Conservation (phyloP, 1,140 invertebrate genomes). For the Babylonia areolata region DNA sequence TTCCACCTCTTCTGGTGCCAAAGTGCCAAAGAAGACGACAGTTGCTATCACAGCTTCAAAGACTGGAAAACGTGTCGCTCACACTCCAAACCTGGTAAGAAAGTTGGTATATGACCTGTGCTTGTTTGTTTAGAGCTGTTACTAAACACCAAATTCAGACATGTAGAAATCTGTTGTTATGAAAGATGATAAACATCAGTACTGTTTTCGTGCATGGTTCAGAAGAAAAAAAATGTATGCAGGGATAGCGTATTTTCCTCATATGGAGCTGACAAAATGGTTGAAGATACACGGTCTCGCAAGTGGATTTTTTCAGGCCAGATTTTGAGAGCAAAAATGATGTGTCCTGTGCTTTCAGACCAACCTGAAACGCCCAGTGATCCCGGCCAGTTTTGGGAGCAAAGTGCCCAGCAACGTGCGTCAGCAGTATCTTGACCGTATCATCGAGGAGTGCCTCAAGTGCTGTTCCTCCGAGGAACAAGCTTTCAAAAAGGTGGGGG, state of each 20-base stretch:
- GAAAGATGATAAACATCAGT: no score
- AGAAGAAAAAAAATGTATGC: no score
- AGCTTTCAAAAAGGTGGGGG: slow-evolving; percentile 82
- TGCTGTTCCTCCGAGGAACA: slow-evolving; percentile 81
- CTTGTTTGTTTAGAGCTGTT: no score
- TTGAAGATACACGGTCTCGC: no score
- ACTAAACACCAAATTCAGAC: no score
- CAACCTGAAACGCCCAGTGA: slow-evolving; percentile 76
- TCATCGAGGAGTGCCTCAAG: slow-evolving; percentile 91
- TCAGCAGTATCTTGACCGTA: slow-evolving; percentile 89
- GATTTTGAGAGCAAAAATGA: no score
- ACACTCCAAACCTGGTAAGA: slow-evolving; percentile 66
- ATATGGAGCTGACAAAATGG: no score
- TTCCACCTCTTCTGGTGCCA: not conserved
- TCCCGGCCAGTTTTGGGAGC: slow-evolving; percentile 82
- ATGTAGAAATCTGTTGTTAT: not conserved
- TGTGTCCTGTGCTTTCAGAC: slow-evolving; percentile 44
- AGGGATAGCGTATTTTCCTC: no score
- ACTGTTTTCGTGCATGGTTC: no score
- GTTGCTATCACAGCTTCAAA: slow-evolving; percentile 61
- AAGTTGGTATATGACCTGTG: not conserved
- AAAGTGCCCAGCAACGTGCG: slow-evolving; percentile 90
- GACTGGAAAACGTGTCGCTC: slow-evolving; percentile 62
- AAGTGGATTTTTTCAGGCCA: no score
- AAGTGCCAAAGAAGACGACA: slow-evolving; percentile 45